phyloP scores from a whole-genome alignment of 2,797 vertebrate genomes.

The Peromyscus attwateri region DNA sequence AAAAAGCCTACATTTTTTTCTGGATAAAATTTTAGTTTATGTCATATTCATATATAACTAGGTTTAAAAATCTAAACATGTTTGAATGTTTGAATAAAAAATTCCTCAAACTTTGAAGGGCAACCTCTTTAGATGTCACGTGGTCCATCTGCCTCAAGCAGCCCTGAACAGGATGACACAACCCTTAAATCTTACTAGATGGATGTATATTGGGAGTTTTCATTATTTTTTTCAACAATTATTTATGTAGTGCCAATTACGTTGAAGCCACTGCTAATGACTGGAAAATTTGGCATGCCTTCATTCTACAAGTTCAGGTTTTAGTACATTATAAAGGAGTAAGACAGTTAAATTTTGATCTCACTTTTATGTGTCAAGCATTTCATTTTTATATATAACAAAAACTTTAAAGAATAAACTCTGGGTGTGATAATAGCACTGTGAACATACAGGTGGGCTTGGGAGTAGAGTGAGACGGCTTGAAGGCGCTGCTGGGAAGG shows the following conservation, averaged over 20 bases:
- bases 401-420: neutral
- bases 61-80: neutral
- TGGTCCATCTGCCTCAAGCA: neutral
- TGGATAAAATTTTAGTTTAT: constrained; percentile 37
- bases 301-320: neutral
- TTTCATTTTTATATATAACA: neutral
- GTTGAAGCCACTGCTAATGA: neutral
- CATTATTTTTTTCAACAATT: constrained; percentile 1
- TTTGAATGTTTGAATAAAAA: constrained; percentile 11
- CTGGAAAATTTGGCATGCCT: neutral
- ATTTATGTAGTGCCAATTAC: neutral
- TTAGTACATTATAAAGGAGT: neutral
- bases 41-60: neutral
- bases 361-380: neutral
- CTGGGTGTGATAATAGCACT: neutral
- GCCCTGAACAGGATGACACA: neutral
- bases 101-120: neutral
- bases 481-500: neutral
- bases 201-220: neutral
- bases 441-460: neutral
- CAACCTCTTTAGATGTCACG: neutral
- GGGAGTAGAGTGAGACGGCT: neutral
- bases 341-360: neutral
- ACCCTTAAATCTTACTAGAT: neutral
- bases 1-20: constrained; percentile 38